Conservation (phyloP, 2,113 vertebrate species). For the Hystrix brachyura region DNA sequence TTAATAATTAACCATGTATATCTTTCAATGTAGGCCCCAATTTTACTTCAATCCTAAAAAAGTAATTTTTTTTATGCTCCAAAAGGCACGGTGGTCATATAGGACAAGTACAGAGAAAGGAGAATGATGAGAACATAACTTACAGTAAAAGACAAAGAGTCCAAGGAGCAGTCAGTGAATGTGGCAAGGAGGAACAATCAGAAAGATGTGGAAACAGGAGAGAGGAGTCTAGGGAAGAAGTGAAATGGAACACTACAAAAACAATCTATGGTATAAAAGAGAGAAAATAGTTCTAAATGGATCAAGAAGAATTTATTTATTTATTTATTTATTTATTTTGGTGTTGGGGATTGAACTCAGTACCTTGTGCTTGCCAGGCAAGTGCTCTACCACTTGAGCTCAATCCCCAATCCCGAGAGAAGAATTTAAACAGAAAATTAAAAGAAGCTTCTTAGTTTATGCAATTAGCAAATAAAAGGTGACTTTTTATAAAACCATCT, state of each 20-base stretch:
- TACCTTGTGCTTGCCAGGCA: too few relatives aligned
- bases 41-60: conserved; percentile 28
- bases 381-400: too few relatives aligned
- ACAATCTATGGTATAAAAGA: neutral
- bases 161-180: neutral
- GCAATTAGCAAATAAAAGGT: neutral
- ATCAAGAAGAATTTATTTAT: neutral
- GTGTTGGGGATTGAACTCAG: too few relatives aligned
- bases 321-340: too few relatives aligned
- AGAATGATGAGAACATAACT: neutral
- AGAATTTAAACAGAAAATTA: neutral
- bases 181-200: neutral
- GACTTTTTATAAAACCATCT: neutral
- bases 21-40: neutral
- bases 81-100: neutral
- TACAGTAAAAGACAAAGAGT: neutral
- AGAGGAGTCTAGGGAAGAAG: neutral
- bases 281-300: neutral
- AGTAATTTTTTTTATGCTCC: neutral
- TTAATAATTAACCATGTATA: neutral
- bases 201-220: neutral
- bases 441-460: neutral
- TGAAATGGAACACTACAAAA: neutral
- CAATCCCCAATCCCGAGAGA: neutral
- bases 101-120: neutral